phyloP scores from a whole-genome alignment of 2,888 invertebrate species.

The Zele albiditarsus region DNA sequence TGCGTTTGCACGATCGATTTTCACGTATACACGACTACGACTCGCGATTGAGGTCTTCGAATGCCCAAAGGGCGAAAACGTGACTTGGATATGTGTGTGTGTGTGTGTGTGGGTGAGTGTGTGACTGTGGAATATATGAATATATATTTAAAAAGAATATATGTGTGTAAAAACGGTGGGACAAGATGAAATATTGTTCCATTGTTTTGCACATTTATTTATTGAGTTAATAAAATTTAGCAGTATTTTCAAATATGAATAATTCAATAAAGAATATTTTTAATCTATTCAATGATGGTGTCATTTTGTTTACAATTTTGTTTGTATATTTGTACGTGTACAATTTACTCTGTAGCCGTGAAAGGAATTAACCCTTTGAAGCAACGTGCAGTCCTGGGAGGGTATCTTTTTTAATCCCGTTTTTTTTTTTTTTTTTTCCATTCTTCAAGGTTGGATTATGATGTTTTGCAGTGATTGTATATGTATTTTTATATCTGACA shows the following conservation, averaged over 20 bases:
- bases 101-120: not conserved
- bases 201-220: not conserved
- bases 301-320: not conserved
- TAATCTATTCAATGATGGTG: not conserved
- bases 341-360: too few species aligned
- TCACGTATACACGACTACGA: conserved; percentile 37
- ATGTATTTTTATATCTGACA: too few species aligned
- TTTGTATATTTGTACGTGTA: not conserved
- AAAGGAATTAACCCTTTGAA: too few species aligned
- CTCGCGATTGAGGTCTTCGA: conserved; percentile 43
- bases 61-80: not conserved
- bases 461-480: too few species aligned
- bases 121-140: not conserved
- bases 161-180: not conserved
- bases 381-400: too few species aligned
- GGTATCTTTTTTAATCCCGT: too few species aligned
- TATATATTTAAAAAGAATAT: not conserved
- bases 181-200: not conserved
- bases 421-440: too few species aligned
- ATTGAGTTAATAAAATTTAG: not conserved
- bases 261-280: not conserved
- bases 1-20: conserved; percentile 46
- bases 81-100: not conserved
- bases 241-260: not conserved
- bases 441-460: too few species aligned